Conservation (phyloP, 92 coral and sea anemone species). For the Montipora capitata region DNA sequence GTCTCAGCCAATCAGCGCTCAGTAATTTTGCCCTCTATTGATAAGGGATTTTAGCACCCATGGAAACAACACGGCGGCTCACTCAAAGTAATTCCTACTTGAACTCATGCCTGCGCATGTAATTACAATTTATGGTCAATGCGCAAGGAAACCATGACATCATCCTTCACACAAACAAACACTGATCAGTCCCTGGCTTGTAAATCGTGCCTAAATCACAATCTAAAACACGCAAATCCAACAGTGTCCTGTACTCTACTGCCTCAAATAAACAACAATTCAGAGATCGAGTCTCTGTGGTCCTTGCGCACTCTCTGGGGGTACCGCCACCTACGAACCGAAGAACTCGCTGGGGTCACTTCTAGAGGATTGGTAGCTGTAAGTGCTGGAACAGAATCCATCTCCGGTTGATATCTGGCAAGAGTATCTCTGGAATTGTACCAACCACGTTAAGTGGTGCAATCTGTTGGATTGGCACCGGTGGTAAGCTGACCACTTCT, state of each 20-base stretch:
- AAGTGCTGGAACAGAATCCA: background rate
- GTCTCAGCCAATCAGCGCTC: no score
- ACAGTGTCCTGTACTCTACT: background rate
- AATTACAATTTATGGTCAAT: background rate
- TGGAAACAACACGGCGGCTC: background rate
- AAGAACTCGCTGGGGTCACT: slow-evolving; percentile 22
- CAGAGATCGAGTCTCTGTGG: background rate
- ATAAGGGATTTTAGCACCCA: background rate
- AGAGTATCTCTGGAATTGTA: background rate
- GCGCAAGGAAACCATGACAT: no score
- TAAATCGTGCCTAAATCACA: background rate
- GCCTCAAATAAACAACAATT: background rate
- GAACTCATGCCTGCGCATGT: background rate
- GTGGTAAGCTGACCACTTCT: background rate
- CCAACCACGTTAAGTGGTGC: background rate
- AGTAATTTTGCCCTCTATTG: no score
- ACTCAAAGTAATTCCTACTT: background rate
- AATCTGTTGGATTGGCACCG: background rate
- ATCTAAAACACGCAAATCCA: background rate
- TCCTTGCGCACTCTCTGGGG: slow-evolving; percentile 13
- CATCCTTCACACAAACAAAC: background rate
- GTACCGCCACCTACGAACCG: slow-evolving; percentile 11
- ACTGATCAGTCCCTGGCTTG: background rate
- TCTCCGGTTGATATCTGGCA: background rate
- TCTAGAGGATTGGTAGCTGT: background rate